Conservation (phyloP, 2,797 vertebrate genomes). For the Gymnodraco acuticeps region DNA sequence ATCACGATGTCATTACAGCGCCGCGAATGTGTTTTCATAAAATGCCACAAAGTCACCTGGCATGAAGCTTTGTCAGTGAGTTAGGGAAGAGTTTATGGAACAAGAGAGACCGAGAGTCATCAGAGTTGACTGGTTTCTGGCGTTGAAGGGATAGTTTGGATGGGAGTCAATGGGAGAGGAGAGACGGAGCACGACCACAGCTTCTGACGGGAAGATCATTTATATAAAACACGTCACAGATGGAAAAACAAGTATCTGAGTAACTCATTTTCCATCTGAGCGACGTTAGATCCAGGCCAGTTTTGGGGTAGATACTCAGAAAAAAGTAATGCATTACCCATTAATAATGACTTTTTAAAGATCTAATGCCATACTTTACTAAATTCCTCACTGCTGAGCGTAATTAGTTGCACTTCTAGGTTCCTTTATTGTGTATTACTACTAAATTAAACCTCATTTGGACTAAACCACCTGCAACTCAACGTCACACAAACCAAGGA, state of each 20-base stretch:
- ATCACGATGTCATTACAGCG: conserved; percentile 53
- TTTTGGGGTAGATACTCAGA: neutral
- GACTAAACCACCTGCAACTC: too few relatives aligned
- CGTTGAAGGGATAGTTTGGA: conserved; percentile 34
- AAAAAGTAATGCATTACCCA: too few relatives aligned
- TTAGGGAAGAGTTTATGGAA: conserved; percentile 61
- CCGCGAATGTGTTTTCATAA: conserved; percentile 59
- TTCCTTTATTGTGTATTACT: too few relatives aligned
- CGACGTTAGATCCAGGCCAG: conserved; percentile 37
- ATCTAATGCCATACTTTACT: too few relatives aligned
- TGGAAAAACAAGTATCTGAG: neutral
- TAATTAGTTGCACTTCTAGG: too few relatives aligned
- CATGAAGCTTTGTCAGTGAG: conserved; percentile 45
- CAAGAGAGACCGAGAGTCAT: conserved; percentile 41
- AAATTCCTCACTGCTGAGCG: too few relatives aligned
- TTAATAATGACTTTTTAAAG: too few relatives aligned
- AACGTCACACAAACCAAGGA: too few relatives aligned
- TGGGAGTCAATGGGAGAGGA: conserved; percentile 36
- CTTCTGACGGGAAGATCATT: conserved; percentile 36
- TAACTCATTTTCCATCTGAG: conserved; percentile 56
- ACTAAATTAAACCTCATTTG: too few relatives aligned
- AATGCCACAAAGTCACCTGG: conserved; percentile 57
- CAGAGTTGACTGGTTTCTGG: conserved; percentile 50
- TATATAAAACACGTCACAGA: conserved; percentile 18
- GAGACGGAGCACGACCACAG: conserved; percentile 14